These are phyloP conservation scores for Brachionus rubens DNA, from an alignment of 1,140 invertebrate genomes.

Conservation along the genomic window DNA sequence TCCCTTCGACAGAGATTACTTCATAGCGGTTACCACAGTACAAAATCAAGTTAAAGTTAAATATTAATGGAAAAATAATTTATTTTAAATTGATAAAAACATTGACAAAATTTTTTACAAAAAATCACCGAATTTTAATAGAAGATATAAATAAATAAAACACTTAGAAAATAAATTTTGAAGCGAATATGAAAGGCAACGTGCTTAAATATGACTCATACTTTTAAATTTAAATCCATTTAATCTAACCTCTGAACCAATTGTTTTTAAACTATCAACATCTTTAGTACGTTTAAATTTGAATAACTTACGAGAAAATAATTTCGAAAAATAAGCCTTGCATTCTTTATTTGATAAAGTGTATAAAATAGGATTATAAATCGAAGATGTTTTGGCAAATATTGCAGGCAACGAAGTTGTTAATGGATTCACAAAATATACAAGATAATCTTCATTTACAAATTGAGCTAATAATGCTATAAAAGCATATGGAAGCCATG, in stretches of 20 bases:
- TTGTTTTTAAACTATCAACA: not conserved
- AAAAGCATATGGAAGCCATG: conserved; percentile 31
- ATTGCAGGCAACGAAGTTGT: conserved; percentile 26
- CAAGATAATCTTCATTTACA: not conserved
- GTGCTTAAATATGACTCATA: no score
- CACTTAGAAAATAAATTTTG: no score
- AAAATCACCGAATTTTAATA: no score
- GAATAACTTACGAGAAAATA: not conserved
- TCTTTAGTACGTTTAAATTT: conserved; percentile 2
- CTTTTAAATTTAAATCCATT: no score
- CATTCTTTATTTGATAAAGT: conserved; percentile 42
- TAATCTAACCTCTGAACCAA: not conserved
- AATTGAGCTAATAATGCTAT: conserved; percentile 7
- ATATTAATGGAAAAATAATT: no score
- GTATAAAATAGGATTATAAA: conserved; percentile 41
- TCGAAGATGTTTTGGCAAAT: conserved; percentile 46
- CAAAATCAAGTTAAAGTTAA: no score
- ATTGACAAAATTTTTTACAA: no score
- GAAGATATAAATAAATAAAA: no score
- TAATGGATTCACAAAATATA: not conserved
- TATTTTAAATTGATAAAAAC: no score
- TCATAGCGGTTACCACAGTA: no score
- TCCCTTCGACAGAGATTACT: no score
- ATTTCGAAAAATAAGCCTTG: not conserved
- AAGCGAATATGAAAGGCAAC: no score